A percentile compares a stretch with the other conserved stretches of the same genome.
These are phyloP conservation scores for Limnephilus marmoratus DNA, from an alignment of 2,888 invertebrate genomes.

Conservation along the genomic window DNA sequence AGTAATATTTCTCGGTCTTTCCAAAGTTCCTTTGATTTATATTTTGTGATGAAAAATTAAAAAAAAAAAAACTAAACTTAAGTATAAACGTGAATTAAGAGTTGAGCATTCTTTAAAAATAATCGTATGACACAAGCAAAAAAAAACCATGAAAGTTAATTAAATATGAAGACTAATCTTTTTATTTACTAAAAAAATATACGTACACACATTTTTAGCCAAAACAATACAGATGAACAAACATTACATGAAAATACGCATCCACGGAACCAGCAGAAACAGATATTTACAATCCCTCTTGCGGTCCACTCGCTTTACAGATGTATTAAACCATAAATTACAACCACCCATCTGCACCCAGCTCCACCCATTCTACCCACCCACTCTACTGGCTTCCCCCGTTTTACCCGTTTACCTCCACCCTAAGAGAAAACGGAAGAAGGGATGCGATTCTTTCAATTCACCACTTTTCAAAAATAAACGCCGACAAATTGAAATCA, in stretches of 20 bases:
- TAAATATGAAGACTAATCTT: too few relatives aligned
- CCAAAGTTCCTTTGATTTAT: too few relatives aligned
- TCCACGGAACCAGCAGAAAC: constrained; percentile 52
- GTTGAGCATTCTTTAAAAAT: too few relatives aligned
- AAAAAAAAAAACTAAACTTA: too few relatives aligned
- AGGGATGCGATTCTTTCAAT: constrained; percentile 41
- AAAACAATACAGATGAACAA: not conserved
- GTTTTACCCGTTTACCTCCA: not conserved
- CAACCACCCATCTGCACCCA: constrained; percentile 11
- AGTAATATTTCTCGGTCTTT: too few relatives aligned
- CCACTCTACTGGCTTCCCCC: not conserved
- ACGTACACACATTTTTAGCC: not conserved
- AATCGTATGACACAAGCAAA: too few relatives aligned
- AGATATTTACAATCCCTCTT: constrained; percentile 60
- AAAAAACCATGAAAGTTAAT: too few relatives aligned
- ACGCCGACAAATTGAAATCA: constrained; percentile 46
- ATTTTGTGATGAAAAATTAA: too few relatives aligned
- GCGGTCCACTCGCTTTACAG: constrained; percentile 56
- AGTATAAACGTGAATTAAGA: too few relatives aligned
- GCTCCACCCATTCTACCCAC: not conserved
- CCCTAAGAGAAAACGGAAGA: not conserved
- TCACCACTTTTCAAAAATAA: constrained; percentile 52
- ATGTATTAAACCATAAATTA: constrained; percentile 65
- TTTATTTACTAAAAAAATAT: not conserved
- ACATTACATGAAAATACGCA: not conserved